Base-by-base conservation (phyloP, 2,113 vertebrate species). In the Cepphus grylle region DNA sequence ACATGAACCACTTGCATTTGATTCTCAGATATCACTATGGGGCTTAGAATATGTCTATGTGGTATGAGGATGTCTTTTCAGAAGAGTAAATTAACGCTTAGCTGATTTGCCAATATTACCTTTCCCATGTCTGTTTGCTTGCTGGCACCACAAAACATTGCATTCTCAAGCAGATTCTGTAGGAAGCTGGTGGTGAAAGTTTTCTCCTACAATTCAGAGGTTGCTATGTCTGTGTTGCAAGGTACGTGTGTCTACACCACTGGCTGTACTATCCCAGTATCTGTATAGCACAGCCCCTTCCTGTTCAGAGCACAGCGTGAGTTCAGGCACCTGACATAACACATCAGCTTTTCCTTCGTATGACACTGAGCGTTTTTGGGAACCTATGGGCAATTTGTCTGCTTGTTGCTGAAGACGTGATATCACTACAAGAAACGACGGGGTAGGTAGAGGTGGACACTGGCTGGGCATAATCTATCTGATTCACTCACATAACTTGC, bases 371-470 rank as follows among this genome's bases (percentile, higher is more conserved):
- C 1, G 43, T 58, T 53, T 81, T 36, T 8, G 0, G 43, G 34
- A 5, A 38, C 30, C 15, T 55, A 2, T 19, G 65, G 45, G 36
- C 16, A 90, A 92, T 38, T 11, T 70, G 21, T 65, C 40, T 87
- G 7, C 50, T 52, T 52, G 18, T n/a, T 79, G 70, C 36, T 2
- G 4, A 47, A 32, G 30, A 66, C 0, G 1, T 9, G 19, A 6
- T 56, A 78, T 18, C 36, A 74, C 49, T 12, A 36, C 50, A 34
- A 43, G n/a, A 70, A 32, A 52, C 49, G 23, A 62, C 1, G 1
- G 6, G 8, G 1, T 21, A 69, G 70, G 23, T 26, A 53, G 18
- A 80, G 9, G 10, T 17, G 8, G 15, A 53, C 15, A 40, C 18
- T 77, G 23, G 13, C 15, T 83, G 47, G 23, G 15, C 38, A 40